Conservation (phyloP, 2,797 vertebrate genomes). For the Takifugu ocellatus region DNA sequence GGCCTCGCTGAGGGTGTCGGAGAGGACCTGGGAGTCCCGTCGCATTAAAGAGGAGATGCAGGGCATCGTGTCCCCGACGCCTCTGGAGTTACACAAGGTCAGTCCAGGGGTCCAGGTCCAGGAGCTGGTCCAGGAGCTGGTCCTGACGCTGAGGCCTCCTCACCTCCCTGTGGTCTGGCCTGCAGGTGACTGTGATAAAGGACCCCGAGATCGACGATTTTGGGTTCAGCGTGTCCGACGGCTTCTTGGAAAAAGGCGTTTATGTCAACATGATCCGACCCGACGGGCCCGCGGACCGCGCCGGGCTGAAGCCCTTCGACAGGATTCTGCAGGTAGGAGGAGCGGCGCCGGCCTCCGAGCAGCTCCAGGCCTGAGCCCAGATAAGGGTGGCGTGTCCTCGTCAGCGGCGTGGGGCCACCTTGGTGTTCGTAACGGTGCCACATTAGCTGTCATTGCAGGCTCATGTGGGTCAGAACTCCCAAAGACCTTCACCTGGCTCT, state of each 20-base stretch:
- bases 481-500: neutral
- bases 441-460: too few relatives aligned
- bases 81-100: slow-evolving; percentile 93
- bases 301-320: slow-evolving; percentile 91
- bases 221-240: slow-evolving; percentile 95
- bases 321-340: slow-evolving; percentile 89
- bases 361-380: neutral
- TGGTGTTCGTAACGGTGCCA: too few relatives aligned
- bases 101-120: slow-evolving; percentile 23
- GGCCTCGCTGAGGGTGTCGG: slow-evolving; percentile 70
- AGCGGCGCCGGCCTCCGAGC: neutral
- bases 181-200: slow-evolving; percentile 89
- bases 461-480: neutral
- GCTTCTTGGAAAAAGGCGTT: slow-evolving; percentile 93
- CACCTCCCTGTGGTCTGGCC: neutral
- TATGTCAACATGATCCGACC: slow-evolving; percentile 95
- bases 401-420: neutral
- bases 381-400: neutral
- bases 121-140: too few relatives aligned
- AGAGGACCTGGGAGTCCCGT: slow-evolving; percentile 84
- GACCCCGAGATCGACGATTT: slow-evolving; percentile 89
- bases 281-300: slow-evolving; percentile 89
- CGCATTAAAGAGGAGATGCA: slow-evolving; percentile 87
- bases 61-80: slow-evolving; percentile 85
- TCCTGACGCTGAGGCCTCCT: neutral